Conservation (phyloP, 2,888 invertebrate species). For the Drosophila flavopinicola region DNA sequence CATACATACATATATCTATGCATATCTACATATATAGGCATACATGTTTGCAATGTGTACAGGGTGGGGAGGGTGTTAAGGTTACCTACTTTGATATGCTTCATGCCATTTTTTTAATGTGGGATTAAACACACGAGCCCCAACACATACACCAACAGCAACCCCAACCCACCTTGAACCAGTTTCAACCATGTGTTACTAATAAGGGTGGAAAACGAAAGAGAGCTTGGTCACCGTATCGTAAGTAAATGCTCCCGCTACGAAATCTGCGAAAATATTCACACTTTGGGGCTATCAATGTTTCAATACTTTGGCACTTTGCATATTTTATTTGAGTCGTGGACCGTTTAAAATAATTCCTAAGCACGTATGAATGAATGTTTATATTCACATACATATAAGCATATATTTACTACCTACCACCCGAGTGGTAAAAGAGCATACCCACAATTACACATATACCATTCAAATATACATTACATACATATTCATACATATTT, state of each 20-base stretch:
- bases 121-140: background rate
- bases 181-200: constrained; percentile 37
- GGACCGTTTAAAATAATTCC: no score
- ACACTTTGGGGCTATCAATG: background rate
- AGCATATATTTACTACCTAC: background rate
- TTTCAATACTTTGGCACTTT: constrained; percentile 9
- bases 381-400: background rate
- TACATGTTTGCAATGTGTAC: no score
- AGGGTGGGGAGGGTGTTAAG: no score
- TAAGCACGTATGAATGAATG: background rate
- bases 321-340: no score
- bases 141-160: background rate
- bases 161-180: constrained; percentile 34
- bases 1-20: background rate
- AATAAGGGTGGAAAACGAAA: constrained; percentile 46
- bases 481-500: background rate
- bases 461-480: background rate
- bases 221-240: no score
- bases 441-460: background rate
- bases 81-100: no score
- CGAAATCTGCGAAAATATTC: no score
- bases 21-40: background rate
- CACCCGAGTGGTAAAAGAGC: background rate
- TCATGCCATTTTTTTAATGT: no score
- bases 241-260: background rate